Base-by-base conservation (phyloP, 1,140 invertebrate genomes). In the Drosophila orosa region DNA sequence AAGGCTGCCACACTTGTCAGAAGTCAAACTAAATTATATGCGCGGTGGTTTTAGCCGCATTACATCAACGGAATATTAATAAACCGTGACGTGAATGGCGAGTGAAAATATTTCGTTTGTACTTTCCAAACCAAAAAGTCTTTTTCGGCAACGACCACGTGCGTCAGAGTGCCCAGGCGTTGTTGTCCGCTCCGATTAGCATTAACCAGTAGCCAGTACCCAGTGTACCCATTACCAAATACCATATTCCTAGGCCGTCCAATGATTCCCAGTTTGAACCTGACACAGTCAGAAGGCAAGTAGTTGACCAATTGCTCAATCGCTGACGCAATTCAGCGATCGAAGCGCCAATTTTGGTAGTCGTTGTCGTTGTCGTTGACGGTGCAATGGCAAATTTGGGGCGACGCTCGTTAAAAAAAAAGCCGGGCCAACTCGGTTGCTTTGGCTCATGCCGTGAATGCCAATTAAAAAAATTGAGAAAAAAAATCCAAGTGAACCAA, bases 41-140 rank as follows among this genome's bases (percentile, higher is more conserved):
- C 42, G 15, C 24, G 56, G 25, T 27, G 50, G 48, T 69, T 37
- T 58, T 27, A 56, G 78, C 19, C 58, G 66, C 74, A 82, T 87
- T 86, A 87, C 82, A 86, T 82, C 74, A 86, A 87, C 78, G 52
- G 83, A 87, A 87, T 87, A 87, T 87, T 87, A 83, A 87, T 86
- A 87, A 87, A 83, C 65, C 74, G 72, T 87, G 83, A 87, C 84
- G 83, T 74, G 62, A 57, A 73, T 55, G 54, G 58, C 39, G 33
- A 58, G 54, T 62, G 44, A 67, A 68, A 69, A 58, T 75, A 63
- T 48, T 59, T 68, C 35, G 33, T 77, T 52, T 48, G 57, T 62
- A 67, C 73, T 66, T 81, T 76, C 69, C 44, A 45, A 56, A 37
- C 37, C 19, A 24, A 71, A 71, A 39, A 35, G 42, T 27, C 57